These are phyloP conservation scores for Heterohyrax brucei DNA, from an alignment of 2,797 vertebrate genomes.

Conservation along the genomic window DNA sequence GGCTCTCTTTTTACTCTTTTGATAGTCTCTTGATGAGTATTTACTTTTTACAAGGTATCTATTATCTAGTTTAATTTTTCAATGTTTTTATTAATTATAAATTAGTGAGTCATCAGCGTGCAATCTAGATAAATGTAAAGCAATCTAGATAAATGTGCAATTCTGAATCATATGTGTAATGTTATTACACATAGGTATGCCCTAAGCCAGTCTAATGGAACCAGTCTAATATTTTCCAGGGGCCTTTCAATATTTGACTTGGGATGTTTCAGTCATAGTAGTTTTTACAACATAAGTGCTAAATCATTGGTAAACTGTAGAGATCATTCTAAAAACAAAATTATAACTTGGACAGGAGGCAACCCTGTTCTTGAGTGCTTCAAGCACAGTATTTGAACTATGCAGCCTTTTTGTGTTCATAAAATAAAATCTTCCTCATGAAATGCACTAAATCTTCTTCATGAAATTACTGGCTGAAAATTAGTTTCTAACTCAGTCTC, in stretches of 20 bases:
- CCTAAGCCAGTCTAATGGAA: neutral
- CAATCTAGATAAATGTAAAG: neutral
- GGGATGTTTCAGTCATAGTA: neutral
- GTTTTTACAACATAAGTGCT: neutral
- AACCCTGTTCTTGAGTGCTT: neutral
- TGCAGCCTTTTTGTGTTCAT: neutral
- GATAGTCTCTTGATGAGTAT: no score
- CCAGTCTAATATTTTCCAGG: neutral
- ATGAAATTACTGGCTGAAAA: neutral
- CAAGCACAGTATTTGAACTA: neutral
- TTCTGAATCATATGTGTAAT: no score
- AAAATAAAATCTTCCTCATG: neutral
- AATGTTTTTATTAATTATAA: neutral
- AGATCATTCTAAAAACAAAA: neutral
- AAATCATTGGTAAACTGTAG: neutral
- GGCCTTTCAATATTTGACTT: neutral
- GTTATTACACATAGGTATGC: no score
- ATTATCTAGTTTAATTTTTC: neutral
- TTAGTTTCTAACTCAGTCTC: neutral
- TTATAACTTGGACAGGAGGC: neutral
- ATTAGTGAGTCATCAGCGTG: neutral
- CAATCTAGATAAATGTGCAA: neutral
- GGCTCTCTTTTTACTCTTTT: no score
- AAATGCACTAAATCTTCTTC: neutral
- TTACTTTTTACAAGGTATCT: no score